These are phyloP conservation scores for Eulemur macaco DNA, from an alignment of 2,113 vertebrate species.

Conservation along the genomic window DNA sequence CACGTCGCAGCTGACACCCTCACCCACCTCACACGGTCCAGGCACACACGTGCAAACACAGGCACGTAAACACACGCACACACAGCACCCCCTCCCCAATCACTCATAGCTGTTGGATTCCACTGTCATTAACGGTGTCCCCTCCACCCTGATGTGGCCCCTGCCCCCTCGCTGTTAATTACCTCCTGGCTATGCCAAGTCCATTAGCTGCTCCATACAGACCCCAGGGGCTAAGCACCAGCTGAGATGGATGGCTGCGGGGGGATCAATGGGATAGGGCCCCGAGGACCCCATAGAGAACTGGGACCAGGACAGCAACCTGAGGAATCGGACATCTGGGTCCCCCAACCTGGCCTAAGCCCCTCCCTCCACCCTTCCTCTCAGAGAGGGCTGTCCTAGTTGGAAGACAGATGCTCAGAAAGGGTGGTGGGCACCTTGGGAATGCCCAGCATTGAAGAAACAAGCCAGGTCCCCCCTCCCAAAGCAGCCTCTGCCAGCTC, in stretches of 20 bases:
- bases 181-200: slow-evolving; percentile 59
- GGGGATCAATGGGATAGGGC: neutral
- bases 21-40: neutral
- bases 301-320: neutral
- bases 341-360: neutral
- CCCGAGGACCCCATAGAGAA: neutral
- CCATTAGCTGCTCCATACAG: slow-evolving; percentile 6
- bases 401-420: neutral
- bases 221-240: neutral
- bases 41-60: neutral
- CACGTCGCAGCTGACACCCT: neutral
- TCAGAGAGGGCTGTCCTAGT: neutral
- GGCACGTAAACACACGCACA: no score
- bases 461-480: neutral
- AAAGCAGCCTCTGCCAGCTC: neutral
- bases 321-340: neutral
- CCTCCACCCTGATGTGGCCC: neutral
- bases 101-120: neutral
- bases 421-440: neutral
- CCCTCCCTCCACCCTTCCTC: neutral
- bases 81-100: no score
- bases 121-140: neutral
- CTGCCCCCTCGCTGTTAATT: slow-evolving; percentile 43
- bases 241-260: slow-evolving; percentile 16
- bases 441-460: neutral